phyloP scores from a whole-genome alignment of 2,888 invertebrate species.

The Bimastos eiseni region DNA sequence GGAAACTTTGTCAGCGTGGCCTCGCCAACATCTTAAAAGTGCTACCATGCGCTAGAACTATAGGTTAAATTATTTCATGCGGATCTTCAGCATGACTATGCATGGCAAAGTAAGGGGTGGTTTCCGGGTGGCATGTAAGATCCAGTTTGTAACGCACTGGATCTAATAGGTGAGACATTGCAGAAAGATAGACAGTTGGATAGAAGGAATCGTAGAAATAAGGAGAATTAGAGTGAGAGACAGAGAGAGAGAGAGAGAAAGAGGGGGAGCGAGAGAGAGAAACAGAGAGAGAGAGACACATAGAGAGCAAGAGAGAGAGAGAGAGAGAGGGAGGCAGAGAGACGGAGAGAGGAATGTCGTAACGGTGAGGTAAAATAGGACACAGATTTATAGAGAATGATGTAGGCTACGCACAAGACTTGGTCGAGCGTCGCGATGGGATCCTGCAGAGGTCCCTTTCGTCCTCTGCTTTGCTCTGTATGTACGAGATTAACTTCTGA shows the following conservation, averaged over 20 bases:
- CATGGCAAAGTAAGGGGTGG: no score
- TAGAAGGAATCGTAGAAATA: background rate
- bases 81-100: no score
- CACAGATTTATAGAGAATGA: background rate
- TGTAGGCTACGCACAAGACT: background rate
- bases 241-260: background rate
- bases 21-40: no score
- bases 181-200: background rate
- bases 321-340: background rate
- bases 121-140: no score
- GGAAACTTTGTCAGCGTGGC: no score
- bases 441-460: background rate
- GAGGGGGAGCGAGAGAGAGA: background rate
- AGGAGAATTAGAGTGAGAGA: background rate
- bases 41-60: no score
- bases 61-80: no score
- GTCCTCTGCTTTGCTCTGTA: background rate
- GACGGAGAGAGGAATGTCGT: background rate
- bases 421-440: background rate
- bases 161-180: background rate
- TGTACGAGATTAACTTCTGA: background rate
- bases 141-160: background rate
- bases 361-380: background rate
- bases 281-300: background rate
- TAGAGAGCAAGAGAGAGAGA: background rate